A percentile compares a stretch with the other conserved stretches of the same genome.
phyloP scores from a whole-genome alignment of 1,140 invertebrate genomes.

The Zophobas morio region DNA sequence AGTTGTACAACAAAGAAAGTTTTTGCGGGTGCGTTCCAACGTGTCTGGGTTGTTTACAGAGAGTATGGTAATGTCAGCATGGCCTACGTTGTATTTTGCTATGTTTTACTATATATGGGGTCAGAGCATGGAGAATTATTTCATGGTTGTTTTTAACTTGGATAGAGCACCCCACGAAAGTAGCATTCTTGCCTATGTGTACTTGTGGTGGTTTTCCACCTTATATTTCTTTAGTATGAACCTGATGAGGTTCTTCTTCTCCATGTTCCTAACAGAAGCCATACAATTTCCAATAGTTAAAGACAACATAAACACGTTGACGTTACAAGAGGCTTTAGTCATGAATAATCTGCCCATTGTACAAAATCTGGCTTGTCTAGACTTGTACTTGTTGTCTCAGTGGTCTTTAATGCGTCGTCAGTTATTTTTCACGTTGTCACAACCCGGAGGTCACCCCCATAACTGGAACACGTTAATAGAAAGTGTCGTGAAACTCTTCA shows the following conservation, averaged over 20 bases:
- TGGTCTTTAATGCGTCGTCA: conserved; percentile 72
- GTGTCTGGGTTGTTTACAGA: conserved; percentile 72
- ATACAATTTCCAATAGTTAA: conserved; percentile 73
- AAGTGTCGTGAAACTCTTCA: conserved; percentile 73
- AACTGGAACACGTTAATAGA: conserved; percentile 82
- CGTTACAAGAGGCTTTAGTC: conserved; percentile 73
- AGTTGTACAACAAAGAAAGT: conserved; percentile 77
- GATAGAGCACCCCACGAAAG: conserved; percentile 67
- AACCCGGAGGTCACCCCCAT: conserved; percentile 84
- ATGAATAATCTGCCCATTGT: conserved; percentile 74
- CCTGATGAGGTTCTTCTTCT: conserved; percentile 78
- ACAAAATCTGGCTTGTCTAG: conserved; percentile 79
- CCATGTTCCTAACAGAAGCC: conserved; percentile 79
- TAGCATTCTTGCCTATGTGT: conserved; percentile 74
- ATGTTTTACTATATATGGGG: conserved; percentile 74
- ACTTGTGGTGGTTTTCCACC: conserved; percentile 78
- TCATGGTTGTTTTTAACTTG: conserved; percentile 52
- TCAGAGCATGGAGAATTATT: conserved; percentile 65
- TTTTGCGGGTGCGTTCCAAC: conserved; percentile 74
- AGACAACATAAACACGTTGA: conserved; percentile 57
- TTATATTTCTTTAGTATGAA: conserved; percentile 79
- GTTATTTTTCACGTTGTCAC: conserved; percentile 79
- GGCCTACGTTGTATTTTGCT: conserved; percentile 75
- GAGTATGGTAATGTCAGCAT: conserved; percentile 72
- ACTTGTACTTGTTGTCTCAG: conserved; percentile 75